Evolutionary conservation across 2,888 invertebrate genomes (phyloP).

Genomic region (Carpatolechia fugitivella): DNA sequence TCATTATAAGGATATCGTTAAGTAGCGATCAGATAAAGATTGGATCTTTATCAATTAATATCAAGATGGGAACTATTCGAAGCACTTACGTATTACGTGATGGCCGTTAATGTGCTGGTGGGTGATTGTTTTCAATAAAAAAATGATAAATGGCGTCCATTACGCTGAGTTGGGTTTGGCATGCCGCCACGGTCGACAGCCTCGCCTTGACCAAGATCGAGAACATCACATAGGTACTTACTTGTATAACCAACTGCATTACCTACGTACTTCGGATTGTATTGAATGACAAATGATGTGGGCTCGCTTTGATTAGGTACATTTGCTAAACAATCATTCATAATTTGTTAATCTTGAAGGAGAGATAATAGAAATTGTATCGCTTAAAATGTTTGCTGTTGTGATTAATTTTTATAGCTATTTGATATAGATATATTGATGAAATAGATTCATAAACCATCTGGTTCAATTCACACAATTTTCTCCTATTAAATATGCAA

Average conservation of each 20-base stretch:
- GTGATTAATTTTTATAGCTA: not conserved
- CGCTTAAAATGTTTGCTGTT: not conserved
- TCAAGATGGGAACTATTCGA: not conserved
- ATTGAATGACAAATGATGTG: not conserved
- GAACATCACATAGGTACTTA: not conserved
- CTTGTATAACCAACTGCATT: not conserved
- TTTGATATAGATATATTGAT: no score
- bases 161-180: slow-evolving; percentile 50
- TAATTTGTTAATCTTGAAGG: no score
- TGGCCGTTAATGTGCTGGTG: slow-evolving; percentile 28
- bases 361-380: not conserved
- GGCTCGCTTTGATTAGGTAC: not conserved
- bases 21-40: no score
- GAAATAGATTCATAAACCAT: slow-evolving; percentile 29
- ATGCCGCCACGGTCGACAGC: slow-evolving; percentile 67
- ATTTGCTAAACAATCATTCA: not conserved
- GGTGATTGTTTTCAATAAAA: slow-evolving; percentile 57
- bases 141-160: slow-evolving; percentile 59
- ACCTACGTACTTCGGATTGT: not conserved
- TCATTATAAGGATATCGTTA: no score
- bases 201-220: slow-evolving; percentile 74
- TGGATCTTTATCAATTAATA: no score
- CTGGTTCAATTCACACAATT: slow-evolving; percentile 43
- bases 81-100: not conserved
- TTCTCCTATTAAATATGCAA: slow-evolving; percentile 30